Percentiles rank a stretch among this genome's conserved stretches.
Evolutionary conservation across 2,113 vertebrate species (phyloP).

Genomic region (Ramphastos sulfuratus): DNA sequence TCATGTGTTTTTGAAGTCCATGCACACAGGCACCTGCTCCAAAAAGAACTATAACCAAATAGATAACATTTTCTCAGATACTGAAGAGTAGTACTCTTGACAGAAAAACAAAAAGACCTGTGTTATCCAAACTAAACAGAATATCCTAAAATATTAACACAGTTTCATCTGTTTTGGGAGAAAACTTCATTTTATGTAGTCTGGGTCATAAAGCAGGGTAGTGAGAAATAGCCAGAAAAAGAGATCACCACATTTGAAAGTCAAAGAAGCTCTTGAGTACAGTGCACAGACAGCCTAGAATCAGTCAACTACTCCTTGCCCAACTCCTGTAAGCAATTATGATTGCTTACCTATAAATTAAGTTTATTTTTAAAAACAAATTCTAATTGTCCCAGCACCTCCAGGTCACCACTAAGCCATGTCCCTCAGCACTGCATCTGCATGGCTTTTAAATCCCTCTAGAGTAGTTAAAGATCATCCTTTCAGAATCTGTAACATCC

Average conservation of each 20-base stretch:
- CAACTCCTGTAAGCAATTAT: neutral
- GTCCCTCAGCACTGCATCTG: too few species aligned
- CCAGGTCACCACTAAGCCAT: too few species aligned
- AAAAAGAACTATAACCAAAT: neutral
- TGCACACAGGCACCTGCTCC: neutral
- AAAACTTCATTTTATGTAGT: neutral
- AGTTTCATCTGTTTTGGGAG: neutral
- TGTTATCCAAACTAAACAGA: neutral
- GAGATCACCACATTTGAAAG: neutral
- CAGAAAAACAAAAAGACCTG: neutral
- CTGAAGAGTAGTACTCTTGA: neutral
- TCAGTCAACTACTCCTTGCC: neutral
- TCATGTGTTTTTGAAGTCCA: neutral
- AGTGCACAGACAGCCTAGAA: neutral
- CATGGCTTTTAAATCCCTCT: too few species aligned
- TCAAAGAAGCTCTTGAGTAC: neutral
- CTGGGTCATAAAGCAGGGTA: neutral
- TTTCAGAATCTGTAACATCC: too few species aligned
- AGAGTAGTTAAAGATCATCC: too few species aligned
- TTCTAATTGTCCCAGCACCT: too few species aligned
- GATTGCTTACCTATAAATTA: neutral
- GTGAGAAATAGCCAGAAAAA: neutral
- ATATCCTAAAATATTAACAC: neutral
- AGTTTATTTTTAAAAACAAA: too few species aligned
- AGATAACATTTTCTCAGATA: neutral